These are phyloP conservation scores for Thecocarcelia acutangulata DNA, from an alignment of 2,888 invertebrate species.

Conservation along the genomic window DNA sequence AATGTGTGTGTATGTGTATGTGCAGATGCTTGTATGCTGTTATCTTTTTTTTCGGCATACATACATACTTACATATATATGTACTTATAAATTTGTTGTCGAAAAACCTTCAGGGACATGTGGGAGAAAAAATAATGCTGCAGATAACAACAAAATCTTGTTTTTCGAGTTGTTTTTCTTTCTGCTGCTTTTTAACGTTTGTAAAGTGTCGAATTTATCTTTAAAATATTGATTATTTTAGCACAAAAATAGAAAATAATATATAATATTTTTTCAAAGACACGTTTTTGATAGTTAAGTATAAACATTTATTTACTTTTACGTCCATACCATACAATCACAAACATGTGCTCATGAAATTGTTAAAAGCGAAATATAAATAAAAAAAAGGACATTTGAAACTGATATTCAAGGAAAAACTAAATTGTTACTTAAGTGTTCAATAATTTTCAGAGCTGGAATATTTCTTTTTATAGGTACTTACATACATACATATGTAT, in stretches of 20 bases:
- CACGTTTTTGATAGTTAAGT: not conserved
- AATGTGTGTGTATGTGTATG: not conserved
- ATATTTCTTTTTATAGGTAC: not conserved
- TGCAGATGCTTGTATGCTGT: not conserved
- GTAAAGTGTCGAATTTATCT: slow-evolving; percentile 55
- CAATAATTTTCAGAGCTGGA: slow-evolving; percentile 3
- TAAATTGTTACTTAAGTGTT: slow-evolving; percentile 16
- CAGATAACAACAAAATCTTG: slow-evolving; percentile 54
- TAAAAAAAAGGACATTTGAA: slow-evolving; percentile 23
- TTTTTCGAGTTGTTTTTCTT: slow-evolving; percentile 3
- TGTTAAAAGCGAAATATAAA: too few species aligned
- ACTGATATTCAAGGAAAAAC: slow-evolving; percentile 12
- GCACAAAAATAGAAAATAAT: slow-evolving; percentile 18
- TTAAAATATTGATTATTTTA: slow-evolving; percentile 62
- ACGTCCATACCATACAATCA: not conserved
- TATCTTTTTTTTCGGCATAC: not conserved
- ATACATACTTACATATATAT: not conserved
- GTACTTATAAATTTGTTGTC: slow-evolving; percentile 2
- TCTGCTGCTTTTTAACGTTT: slow-evolving; percentile 25
- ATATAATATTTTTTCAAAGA: slow-evolving; percentile 11
- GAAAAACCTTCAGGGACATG: slow-evolving; percentile 50
- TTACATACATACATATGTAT: not conserved
- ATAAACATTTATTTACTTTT: not conserved
- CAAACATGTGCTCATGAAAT: not conserved
- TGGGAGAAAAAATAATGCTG: slow-evolving; percentile 40